These are phyloP conservation scores for Lampropteryx suffumata DNA, from an alignment of 2,888 invertebrate genomes.

Conservation along the genomic window DNA sequence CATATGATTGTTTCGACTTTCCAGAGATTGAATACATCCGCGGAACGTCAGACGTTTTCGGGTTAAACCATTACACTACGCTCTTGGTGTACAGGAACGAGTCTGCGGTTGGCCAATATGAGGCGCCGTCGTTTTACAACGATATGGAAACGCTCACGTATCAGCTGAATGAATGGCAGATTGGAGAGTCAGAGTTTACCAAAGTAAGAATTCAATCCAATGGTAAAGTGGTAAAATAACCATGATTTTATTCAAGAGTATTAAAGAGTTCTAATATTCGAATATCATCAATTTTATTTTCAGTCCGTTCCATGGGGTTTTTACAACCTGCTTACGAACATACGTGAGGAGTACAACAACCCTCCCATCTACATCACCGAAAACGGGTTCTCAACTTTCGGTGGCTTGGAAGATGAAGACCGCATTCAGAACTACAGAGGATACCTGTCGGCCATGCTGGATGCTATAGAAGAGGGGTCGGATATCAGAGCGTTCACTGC, in stretches of 20 bases:
- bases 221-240: too few species aligned
- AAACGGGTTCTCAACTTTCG: constrained; percentile 66
- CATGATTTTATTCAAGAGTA: too few species aligned
- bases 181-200: constrained; percentile 33
- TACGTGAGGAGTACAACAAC: constrained; percentile 73
- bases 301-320: constrained; percentile 78
- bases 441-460: constrained; percentile 63
- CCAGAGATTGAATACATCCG: constrained; percentile 54
- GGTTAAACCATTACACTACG: constrained; percentile 86
- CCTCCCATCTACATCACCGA: constrained; percentile 81
- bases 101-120: constrained; percentile 32
- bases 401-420: constrained; percentile 61
- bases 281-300: too few species aligned
- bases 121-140: constrained; percentile 41
- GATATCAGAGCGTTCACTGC: constrained; percentile 76
- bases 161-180: constrained; percentile 36
- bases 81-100: constrained; percentile 47
- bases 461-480: constrained; percentile 69
- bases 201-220: constrained; percentile 19
- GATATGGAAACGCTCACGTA: constrained; percentile 36
- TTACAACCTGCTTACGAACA: constrained; percentile 73
- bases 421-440: constrained; percentile 59
- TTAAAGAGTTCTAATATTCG: too few species aligned
- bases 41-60: constrained; percentile 52
- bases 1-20: too few species aligned